These are phyloP conservation scores for Mus musculus DNA, from an alignment of 2,113 vertebrate species.

Conservation along the genomic window GRCm39 chr6:104207001-104207500, in stretches of 20 bases:
- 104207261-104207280: not conserved
- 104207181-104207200: not conserved
- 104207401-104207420: not conserved
- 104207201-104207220: not conserved
- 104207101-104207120: not conserved
- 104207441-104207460: not conserved
- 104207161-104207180: fast-evolving
- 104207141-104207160: not conserved
- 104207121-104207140: not conserved
- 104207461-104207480: not conserved
- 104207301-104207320: not conserved
- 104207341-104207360: not conserved
- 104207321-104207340: not conserved
- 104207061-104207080: not conserved
- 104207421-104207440: not conserved
- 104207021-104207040: not conserved
- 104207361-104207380: not conserved
- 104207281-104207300: not conserved
- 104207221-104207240: not conserved
- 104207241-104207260: not conserved
- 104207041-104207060: not conserved
- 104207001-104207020: not conserved
- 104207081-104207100: not conserved
- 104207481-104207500: not conserved
- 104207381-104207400: not conserved